Evolutionary conservation across 2,797 vertebrate species (phyloP).

Genomic region (Serranus cabrilla): DNA sequence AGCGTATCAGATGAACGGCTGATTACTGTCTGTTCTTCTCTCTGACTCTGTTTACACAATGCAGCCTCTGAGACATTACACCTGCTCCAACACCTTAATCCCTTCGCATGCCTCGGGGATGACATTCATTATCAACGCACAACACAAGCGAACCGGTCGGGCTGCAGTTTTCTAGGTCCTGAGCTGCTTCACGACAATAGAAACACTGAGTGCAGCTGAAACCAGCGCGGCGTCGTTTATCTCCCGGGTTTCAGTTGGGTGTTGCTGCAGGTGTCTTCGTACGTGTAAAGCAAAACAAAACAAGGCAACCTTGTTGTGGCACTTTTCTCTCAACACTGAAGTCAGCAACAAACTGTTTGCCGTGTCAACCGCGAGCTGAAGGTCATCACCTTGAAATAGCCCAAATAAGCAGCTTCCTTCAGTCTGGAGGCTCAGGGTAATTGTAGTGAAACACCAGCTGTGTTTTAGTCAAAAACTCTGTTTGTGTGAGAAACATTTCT

Average conservation of each 20-base stretch:
- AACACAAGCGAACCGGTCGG: slow-evolving; percentile 72
- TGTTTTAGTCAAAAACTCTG: slow-evolving; percentile 1
- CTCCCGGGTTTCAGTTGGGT: slow-evolving; percentile 69
- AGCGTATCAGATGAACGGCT: slow-evolving; percentile 44
- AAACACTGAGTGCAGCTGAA: slow-evolving; percentile 51
- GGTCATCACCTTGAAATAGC: slow-evolving; percentile 61
- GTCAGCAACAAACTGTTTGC: slow-evolving; percentile 39
- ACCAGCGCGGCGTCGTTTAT: slow-evolving; percentile 48
- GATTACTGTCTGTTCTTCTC: slow-evolving; percentile 28
- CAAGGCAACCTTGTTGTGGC: slow-evolving; percentile 27
- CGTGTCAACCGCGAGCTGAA: slow-evolving; percentile 32
- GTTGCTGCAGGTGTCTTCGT: slow-evolving; percentile 62
- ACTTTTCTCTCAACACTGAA: slow-evolving; percentile 1
- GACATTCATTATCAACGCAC: slow-evolving; percentile 54
- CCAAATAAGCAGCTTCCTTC: slow-evolving; percentile 46
- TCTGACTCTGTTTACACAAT: slow-evolving; percentile 51
- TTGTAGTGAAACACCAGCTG: not conserved
- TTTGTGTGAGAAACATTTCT: not conserved
- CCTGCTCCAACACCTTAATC: slow-evolving; percentile 57
- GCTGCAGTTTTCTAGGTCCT: slow-evolving; percentile 64
- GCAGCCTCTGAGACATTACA: slow-evolving; percentile 52
- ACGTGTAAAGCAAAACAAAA: slow-evolving; percentile 18
- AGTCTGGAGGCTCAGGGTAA: not conserved
- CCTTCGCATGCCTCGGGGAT: slow-evolving; percentile 54
- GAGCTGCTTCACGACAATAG: slow-evolving; percentile 53